Base-by-base conservation (phyloP, 2,113 vertebrate species). In the Orthonyx spaldingii region DNA sequence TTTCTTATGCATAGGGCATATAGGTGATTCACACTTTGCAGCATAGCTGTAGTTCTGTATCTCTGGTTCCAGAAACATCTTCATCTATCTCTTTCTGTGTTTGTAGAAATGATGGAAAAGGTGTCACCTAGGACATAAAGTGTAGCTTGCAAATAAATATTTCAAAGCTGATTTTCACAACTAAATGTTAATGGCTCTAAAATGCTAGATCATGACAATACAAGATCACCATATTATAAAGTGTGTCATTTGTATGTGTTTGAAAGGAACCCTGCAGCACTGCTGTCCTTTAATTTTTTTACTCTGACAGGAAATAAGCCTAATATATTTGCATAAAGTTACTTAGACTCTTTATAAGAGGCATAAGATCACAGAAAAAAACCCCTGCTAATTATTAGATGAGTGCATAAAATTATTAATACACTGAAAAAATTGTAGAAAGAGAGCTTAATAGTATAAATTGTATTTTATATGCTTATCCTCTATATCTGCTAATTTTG, bases 121-220 rank as follows among this genome's bases (percentile, higher is more conserved):
- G 22, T 59, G 11, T 92, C 86, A 86, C 52, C 56, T 33, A n/a
- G 47, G 63, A 90, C 93, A 85, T 94, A 60, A 64, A 37, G 47
- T 78, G 39, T 37, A 64, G 55, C 79, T 84, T 80, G 68, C 75
- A 92, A 92, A 89, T 86, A 90, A 68, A 46, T 94, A 88, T 90
- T 91, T 86, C 92, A 90, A 88, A 69, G 15, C 35, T 27, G 60
- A 71, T 94, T 86, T 95, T 90, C 82, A 27, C 37, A 78, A 77
- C n/a, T 76, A 91, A 94, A 88, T 74, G 56, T 66, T 86, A 94
- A 92, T 70, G 60, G 28, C 26, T 86, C 13, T 71, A 75, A 94
- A 87, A 90, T 60, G 56, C 20, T 74, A 70, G 35, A 63, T 60
- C 81, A 64, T 75, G 39, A 75, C 68, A 71, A 44, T 68, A 61